phyloP scores from a whole-genome alignment of 1,140 invertebrate genomes.

The Samia ricini region DNA sequence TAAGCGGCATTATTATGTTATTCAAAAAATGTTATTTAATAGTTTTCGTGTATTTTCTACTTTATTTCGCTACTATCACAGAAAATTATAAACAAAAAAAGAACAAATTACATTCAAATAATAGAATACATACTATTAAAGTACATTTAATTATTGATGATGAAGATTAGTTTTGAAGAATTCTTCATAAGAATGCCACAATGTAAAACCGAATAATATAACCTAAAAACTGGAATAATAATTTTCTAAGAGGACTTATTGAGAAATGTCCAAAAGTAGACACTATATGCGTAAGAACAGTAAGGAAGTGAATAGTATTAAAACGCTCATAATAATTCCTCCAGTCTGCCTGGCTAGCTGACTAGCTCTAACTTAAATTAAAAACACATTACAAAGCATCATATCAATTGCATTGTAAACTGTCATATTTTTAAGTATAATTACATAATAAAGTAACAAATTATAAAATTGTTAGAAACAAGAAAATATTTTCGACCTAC shows the following conservation, averaged over 20 bases:
- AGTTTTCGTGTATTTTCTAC: background rate
- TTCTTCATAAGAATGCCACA: background rate
- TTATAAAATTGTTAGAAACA: too few species aligned
- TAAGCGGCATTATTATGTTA: constrained; percentile 13
- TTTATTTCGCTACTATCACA: background rate
- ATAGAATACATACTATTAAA: background rate
- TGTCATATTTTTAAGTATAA: too few species aligned
- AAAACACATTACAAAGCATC: too few species aligned
- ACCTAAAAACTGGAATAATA: constrained; percentile 6
- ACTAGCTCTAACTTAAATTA: too few species aligned
- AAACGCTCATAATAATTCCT: background rate
- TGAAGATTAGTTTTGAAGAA: background rate
- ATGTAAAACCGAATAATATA: background rate
- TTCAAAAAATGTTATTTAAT: background rate
- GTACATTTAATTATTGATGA: background rate
- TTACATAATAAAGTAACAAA: too few species aligned
- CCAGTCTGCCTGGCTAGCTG: too few species aligned
- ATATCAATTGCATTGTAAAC: too few species aligned
- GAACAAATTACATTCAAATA: background rate
- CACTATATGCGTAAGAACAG: constrained; percentile 1
- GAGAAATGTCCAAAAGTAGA: background rate
- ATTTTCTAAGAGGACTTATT: background rate
- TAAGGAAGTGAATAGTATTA: background rate
- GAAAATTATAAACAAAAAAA: background rate
- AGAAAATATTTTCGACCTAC: too few species aligned